These are phyloP conservation scores for Babyrousa celebensis DNA, from an alignment of 2,797 vertebrate species.

Conservation along the genomic window DNA sequence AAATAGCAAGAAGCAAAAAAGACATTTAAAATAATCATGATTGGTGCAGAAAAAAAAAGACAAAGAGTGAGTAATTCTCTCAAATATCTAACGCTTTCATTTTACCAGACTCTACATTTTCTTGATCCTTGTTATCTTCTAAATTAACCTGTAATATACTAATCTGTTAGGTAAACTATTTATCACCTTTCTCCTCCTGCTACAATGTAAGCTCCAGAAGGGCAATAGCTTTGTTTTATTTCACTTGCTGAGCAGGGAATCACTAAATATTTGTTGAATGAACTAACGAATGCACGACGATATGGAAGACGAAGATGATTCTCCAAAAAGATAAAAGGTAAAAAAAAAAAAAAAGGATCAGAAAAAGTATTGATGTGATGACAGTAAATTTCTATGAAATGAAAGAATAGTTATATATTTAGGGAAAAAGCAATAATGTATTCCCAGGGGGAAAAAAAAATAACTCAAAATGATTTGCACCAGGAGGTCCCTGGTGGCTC, in stretches of 20 bases:
- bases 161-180: slow-evolving; percentile 17
- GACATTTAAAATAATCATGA: not conserved
- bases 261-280: not conserved
- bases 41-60: not conserved
- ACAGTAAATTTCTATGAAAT: not conserved
- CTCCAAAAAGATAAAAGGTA: not conserved
- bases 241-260: slow-evolving; percentile 3
- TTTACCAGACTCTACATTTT: not conserved
- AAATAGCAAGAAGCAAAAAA: not conserved
- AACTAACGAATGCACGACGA: not conserved
- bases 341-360: not conserved
- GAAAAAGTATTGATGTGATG: not conserved
- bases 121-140: not conserved
- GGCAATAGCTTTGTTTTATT: not conserved
- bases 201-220: not conserved
- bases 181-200: not conserved
- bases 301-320: not conserved
- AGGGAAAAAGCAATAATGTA: slow-evolving; percentile 29
- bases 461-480: not conserved
- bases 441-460: not conserved
- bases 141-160: not conserved
- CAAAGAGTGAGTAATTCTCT: not conserved
- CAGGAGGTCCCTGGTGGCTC: not conserved
- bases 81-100: slow-evolving; percentile 12
- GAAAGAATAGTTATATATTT: not conserved